phyloP scores from a whole-genome alignment of 2,888 invertebrate species.

The Platycheirus rosarum region DNA sequence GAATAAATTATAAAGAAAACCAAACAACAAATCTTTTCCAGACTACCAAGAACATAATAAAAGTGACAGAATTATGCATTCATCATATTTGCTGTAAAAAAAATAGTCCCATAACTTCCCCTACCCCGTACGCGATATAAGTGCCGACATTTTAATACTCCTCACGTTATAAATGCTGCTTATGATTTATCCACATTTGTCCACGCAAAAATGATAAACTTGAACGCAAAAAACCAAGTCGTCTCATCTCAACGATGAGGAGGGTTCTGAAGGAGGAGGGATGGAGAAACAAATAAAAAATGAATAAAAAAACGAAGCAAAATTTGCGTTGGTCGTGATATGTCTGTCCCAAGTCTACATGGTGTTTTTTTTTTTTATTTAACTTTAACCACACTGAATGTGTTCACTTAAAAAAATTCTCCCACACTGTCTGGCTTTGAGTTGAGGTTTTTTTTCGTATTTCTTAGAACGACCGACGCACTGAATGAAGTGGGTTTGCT shows the following conservation, averaged over 20 bases:
- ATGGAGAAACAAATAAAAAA: constrained; percentile 21
- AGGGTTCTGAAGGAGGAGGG: too few relatives aligned
- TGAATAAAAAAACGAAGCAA: constrained; percentile 16
- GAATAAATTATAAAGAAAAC: constrained; percentile 15
- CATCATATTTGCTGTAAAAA: constrained; percentile 42
- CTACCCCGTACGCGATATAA: constrained; percentile 4
- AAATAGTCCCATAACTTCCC: neutral
- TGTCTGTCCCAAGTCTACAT: constrained; percentile 66
- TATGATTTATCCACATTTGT: constrained; percentile 70
- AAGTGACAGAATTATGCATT: constrained; percentile 57
- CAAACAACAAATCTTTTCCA: constrained; percentile 9
- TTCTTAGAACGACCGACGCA: constrained; percentile 30
- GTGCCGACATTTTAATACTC: constrained; percentile 64
- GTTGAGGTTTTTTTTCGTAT: constrained; percentile 15
- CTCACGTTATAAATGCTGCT: constrained; percentile 44
- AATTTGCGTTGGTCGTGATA: constrained; percentile 65
- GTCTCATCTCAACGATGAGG: constrained; percentile 19
- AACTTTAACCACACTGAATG: constrained; percentile 34
- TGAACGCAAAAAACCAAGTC: constrained; percentile 44
- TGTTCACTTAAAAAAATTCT: constrained; percentile 44
- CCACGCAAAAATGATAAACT: constrained; percentile 50
- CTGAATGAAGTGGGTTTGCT: constrained; percentile 65
- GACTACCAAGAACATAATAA: constrained; percentile 42
- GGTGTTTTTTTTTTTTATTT: constrained; percentile 30
- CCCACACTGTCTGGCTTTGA: constrained; percentile 72